Evolutionary conservation across 30 jellyfish, hydroid and myxozoan genomes (phyloP), one percentile per base, ranked within the genome.

Genomic region (Hydractinia echinata): DNA sequence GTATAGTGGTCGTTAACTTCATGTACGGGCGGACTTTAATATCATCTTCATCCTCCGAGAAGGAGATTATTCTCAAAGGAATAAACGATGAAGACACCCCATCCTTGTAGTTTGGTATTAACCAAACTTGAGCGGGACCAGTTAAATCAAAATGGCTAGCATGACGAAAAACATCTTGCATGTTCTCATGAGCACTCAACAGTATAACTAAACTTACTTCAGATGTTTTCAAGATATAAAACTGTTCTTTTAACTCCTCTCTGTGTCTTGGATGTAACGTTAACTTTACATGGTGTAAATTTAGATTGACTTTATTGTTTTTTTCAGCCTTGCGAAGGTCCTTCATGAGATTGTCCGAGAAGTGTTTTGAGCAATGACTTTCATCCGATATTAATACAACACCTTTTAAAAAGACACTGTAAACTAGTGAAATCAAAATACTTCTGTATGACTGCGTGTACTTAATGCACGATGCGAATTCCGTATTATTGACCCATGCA

Each of bases 61-160:
- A 64, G 19, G 74, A n/a, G 8, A 64, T 44, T 64, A 64, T 64
- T 7, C 74, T 44, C 18, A 51, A n/a, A 7, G 74, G 74, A n/a
- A 64, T 64, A 64, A 13, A 64, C 19, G 74, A 64, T 51, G 74
- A 6, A 64, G 51, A n/a, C 7, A 64, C 74, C 4, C 74, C 74
- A 64, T 64, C 74, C 19, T 64, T n/a, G 39, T 64, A 64, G 39
- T 64, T 64, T n/a, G 74, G 74, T 64, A 64, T 64, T 44, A 64
- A 4, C 74, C 74, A 64, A n/a, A 64, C 39, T n/a, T 64, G 74
- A n/a, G 74, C 19, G 18, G 10, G 8, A 6, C 74, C 18, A 6
- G 74, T 64, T 13, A 64, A 64, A 64, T 51, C 74, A 64, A 64
- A 64, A n/a, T 64, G 4, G 39, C 39, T 13, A n/a, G 74, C 74